Base-by-base conservation (phyloP, 2,113 vertebrate genomes). In the Carassius gibelio region DNA sequence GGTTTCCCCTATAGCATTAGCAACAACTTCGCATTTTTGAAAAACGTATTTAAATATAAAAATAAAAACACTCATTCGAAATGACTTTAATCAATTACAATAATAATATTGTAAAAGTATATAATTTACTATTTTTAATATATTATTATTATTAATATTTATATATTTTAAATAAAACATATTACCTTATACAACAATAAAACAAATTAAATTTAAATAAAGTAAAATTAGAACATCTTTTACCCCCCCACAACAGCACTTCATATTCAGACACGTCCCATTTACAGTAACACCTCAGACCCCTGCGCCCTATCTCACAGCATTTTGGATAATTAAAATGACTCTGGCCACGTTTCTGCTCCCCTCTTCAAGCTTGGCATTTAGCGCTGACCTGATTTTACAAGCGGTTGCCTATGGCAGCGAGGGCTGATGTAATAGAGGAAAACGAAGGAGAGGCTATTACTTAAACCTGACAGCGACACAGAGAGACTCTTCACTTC, bases 311-410 rank as follows among this genome's bases (percentile, higher is more conserved):
- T 57, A 50, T n/a, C 52, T 68, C 34, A 30, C 50, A 57, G 64
- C n/a, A 68, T 38, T 79, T 30, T 59, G 23, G 36, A 38, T 83
- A 84, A 79, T 72, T 85, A 71, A 85, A 59, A 80, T 19, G 76
- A 36, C 45, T 38, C 26, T 17, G 66, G 81, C 55, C 69, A 26
- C 48, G 11, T 64, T 75, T 57, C 10, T 71, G 38, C 82, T 21
- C 52, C 81, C 19, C 68, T 75, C 75, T 34, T 76, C 55, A 52
- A 48, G 38, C 38, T 14, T 57, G 82, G 17, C 75, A 86, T 57
- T 86, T 84, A 86, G 69, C n/a, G 36, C 55, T 84, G 87, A 84
- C 59, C 84, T 85, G 76, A 75, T 69, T 79, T 75, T 48, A 48
- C 66, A 23, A 59, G 50, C 34, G 77, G 55, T 83, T 82, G 75